Evolutionary conservation across 2,113 vertebrate genomes (phyloP).

Genomic region (Rhinichthys klamathensis): DNA sequence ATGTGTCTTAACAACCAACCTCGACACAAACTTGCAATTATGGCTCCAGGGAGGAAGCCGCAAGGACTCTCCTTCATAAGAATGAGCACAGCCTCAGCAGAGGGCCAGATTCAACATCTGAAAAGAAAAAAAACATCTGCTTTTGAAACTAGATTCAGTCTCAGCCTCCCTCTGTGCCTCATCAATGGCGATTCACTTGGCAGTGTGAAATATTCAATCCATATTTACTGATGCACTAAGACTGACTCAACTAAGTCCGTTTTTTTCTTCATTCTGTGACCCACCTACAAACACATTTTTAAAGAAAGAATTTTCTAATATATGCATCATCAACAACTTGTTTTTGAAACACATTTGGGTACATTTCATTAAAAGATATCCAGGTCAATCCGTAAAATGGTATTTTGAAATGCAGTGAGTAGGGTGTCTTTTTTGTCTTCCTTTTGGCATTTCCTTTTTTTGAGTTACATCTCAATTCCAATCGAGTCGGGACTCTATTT

Average conservation of each 20-base stretch:
- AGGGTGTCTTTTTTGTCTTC: neutral
- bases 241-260: neutral
- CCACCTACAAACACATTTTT: slow-evolving; percentile 10
- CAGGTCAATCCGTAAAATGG: neutral
- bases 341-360: neutral
- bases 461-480: slow-evolving; percentile 41
- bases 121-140: neutral
- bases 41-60: slow-evolving; percentile 2
- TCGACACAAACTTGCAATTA: slow-evolving; percentile 5
- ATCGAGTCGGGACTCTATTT: slow-evolving; percentile 10
- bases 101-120: slow-evolving; percentile 16
- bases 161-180: slow-evolving; percentile 32
- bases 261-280: neutral
- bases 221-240: slow-evolving; percentile 25
- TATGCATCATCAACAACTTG: neutral
- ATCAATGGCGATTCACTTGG: slow-evolving; percentile 15
- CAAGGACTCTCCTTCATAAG: slow-evolving; percentile 33
- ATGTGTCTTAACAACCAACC: neutral
- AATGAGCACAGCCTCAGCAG: neutral
- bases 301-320: neutral
- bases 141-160: slow-evolving; percentile 23
- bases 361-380: neutral
- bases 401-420: too few species aligned
- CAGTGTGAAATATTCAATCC: slow-evolving; percentile 38
- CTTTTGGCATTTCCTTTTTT: slow-evolving; percentile 19